Conservation (phyloP, 2,797 vertebrate genomes). For the Coccyzus lansbergi region DNA sequence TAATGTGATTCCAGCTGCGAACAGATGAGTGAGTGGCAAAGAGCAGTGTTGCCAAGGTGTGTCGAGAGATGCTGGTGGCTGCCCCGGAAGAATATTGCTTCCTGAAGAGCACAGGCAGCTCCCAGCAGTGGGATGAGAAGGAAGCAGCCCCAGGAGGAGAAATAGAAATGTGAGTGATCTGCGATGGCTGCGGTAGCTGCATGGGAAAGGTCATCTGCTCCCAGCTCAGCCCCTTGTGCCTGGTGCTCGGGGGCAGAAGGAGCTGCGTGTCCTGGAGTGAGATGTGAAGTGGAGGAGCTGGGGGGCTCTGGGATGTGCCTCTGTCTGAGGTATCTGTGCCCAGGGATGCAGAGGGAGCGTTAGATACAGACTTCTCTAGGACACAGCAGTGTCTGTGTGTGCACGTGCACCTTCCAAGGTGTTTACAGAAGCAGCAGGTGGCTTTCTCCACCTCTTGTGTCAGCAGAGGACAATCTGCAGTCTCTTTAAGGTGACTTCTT, state of each 20-base stretch:
- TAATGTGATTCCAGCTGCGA: background rate
- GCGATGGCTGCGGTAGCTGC: background rate
- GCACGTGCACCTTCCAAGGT: rapidly evolving
- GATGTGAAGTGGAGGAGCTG: background rate
- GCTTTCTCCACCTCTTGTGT: background rate
- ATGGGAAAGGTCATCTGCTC: background rate
- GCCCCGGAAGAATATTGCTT: background rate
- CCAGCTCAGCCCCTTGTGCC: background rate
- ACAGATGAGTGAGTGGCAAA: background rate
- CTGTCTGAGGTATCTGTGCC: rapidly evolving
- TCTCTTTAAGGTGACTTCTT: rapidly evolving
- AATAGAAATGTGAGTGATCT: background rate
- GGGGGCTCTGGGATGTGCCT: background rate
- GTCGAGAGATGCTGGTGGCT: background rate
- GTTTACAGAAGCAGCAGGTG: rapidly evolving
- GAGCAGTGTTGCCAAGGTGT: background rate
- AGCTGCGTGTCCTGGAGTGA: background rate
- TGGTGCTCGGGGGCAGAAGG: rapidly evolving
- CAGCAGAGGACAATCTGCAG: background rate
- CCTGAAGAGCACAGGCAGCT: background rate
- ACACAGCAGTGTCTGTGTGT: rapidly evolving
- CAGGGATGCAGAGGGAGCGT: rapidly evolving
- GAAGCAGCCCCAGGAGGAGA: background rate
- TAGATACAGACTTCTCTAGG: rapidly evolving
- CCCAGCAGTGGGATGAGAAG: background rate